Evolutionary conservation across 2,113 vertebrate genomes (phyloP).

Genomic region (Anser cygnoides): DNA sequence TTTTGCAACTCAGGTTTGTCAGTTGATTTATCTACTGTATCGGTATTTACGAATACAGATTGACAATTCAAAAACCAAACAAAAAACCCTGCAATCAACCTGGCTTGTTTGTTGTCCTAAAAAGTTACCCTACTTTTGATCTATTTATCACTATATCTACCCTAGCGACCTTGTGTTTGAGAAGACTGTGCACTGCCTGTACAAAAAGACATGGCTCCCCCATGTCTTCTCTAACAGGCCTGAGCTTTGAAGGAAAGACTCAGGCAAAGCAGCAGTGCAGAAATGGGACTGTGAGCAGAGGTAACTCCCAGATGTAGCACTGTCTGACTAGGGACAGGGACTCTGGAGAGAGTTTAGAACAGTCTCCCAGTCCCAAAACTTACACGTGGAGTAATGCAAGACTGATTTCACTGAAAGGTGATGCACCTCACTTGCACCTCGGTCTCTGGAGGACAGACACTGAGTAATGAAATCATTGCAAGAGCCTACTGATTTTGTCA

Average conservation of each 20-base stretch:
- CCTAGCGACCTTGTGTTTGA: neutral
- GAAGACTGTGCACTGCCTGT: neutral
- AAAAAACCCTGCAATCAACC: too few relatives aligned
- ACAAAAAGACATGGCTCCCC: neutral
- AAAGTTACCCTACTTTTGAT: neutral
- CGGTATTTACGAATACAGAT: neutral
- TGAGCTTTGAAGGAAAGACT: neutral
- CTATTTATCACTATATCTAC: neutral
- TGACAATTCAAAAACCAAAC: neutral
- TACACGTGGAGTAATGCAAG: neutral
- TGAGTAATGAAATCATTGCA: neutral
- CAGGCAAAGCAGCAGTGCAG: neutral
- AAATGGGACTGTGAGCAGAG: accelerated
- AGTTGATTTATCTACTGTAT: neutral
- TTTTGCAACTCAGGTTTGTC: neutral
- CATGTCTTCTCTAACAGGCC: neutral
- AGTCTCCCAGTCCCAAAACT: neutral
- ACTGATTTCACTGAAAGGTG: neutral
- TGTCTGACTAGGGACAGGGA: neutral
- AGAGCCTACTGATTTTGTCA: neutral
- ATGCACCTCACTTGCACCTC: neutral
- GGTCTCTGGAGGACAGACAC: neutral
- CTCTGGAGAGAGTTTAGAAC: neutral
- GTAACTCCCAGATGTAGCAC: neutral
- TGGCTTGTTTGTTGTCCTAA: neutral